phyloP scores from a whole-genome alignment of 2,888 invertebrate species.

The Adelognathus sp. region DNA sequence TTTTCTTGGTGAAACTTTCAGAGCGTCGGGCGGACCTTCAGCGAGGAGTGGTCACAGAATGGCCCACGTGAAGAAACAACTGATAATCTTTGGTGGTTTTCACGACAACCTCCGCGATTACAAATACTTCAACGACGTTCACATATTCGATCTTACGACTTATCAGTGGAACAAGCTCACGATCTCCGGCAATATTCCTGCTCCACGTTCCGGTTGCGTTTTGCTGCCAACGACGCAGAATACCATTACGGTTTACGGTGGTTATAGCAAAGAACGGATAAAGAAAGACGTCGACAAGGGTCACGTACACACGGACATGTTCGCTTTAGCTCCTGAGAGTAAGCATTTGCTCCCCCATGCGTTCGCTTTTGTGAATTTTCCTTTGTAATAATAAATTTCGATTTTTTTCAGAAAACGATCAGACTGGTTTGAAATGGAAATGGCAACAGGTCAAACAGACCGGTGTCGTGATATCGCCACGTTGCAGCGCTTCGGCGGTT shows the following conservation, averaged over 20 bases:
- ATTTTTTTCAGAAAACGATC: constrained; percentile 83
- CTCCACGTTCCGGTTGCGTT: constrained; percentile 91
- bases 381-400: background rate
- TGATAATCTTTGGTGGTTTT: constrained; percentile 95
- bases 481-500: constrained; percentile 87
- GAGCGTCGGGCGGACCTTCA: constrained; percentile 89
- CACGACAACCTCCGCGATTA: constrained; percentile 93
- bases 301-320: constrained; percentile 88
- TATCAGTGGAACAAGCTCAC: constrained; percentile 86
- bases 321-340: constrained; percentile 85
- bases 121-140: constrained; percentile 94
- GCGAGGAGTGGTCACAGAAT: constrained; percentile 94
- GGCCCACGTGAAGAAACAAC: constrained; percentile 89
- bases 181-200: constrained; percentile 85
- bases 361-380: background rate
- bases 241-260: constrained; percentile 88
- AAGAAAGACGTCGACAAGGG: constrained; percentile 90
- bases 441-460: constrained; percentile 87
- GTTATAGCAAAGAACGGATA: constrained; percentile 88
- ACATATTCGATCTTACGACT: constrained; percentile 90
- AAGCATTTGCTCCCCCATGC: too few relatives aligned
- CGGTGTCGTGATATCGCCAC: constrained; percentile 85
- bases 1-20: constrained; percentile 78
- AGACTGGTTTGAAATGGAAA: constrained; percentile 86
- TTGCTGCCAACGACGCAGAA: constrained; percentile 86